Evolutionary conservation across 2,797 vertebrate genomes (phyloP), one percentile per base, ranked within the genome.

Genomic region (Prunella strophiata): DNA sequence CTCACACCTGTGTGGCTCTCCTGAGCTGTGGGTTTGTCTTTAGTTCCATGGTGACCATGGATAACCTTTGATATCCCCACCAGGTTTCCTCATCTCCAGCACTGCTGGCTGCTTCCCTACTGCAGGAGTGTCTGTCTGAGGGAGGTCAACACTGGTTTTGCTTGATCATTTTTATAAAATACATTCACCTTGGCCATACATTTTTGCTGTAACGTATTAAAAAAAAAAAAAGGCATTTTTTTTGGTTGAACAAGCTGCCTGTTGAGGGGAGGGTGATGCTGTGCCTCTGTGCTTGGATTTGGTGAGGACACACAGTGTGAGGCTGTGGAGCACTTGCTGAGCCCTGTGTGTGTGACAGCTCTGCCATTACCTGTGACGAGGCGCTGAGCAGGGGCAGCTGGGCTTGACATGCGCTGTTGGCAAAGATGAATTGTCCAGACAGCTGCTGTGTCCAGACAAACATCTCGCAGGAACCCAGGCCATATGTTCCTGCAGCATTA

Each of bases 391-490:
- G 40, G 72, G 67, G 67, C 86, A 79, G 57, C 84, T 94, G 94
- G 42, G 61, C 40, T n/a, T 59, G 54, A 26, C 14, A 3, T 25
- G 78, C 50, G 19, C 89, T 83, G 72, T 23, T 88, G 86, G 74
- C 57, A 57, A 54, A 63, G 93, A 92, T 87, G 21, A 91, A 96
- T 89, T 91, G 89, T 85, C 63, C 78, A 18, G 81, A 9, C 89
- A 91, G 89, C 59, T 92, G 89, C 91, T 92, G 54, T 89, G 82
- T 45, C 81, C 94, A 68, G 89, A 21, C 57, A 36, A 55, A 34
- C 45, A 61, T 85, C 92, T 61, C 10, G 0, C 81, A 85, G 81
- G 67, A 79, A 52, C 34, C 23, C 34, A 16, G 84, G 66, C 92
- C 75, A 63, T 95, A 67, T 87, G 88, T 72, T 89, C 76, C 72